phyloP scores from a whole-genome alignment of 2,113 vertebrate species.

The Propithecus coquereli region DNA sequence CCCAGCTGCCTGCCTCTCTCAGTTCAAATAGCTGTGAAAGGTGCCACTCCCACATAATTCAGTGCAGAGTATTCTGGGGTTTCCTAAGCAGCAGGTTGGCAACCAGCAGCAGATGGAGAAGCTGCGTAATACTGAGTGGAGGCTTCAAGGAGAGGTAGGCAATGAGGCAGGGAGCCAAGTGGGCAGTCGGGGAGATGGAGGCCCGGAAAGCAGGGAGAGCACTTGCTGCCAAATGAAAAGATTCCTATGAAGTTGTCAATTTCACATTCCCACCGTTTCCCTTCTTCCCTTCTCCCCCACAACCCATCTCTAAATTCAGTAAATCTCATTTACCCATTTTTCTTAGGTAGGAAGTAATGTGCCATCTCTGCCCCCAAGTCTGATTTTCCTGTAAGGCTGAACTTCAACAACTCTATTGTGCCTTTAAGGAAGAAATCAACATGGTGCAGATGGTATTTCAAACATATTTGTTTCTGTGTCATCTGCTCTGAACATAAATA shows the following conservation, averaged over 20 bases:
- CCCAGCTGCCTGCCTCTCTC: conserved; percentile 59
- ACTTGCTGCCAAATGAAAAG: not conserved
- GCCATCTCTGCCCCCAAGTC: not conserved
- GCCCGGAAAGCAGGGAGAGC: not conserved
- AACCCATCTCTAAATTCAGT: not conserved
- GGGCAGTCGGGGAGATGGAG: not conserved
- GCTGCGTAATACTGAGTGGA: not conserved
- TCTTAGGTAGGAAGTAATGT: not conserved
- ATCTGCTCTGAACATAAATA: conserved; percentile 74
- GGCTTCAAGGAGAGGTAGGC: conserved; percentile 41
- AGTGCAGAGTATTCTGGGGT: conserved; percentile 20
- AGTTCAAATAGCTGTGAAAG: conserved; percentile 44
- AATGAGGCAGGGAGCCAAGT: not conserved
- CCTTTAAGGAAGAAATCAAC: conserved; percentile 53
- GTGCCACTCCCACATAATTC: conserved; percentile 63
- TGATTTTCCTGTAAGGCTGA: conserved; percentile 14
- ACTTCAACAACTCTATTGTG: not conserved
- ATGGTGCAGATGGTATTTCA: conserved; percentile 60
- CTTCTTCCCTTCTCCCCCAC: not conserved
- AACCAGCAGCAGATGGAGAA: conserved; percentile 61
- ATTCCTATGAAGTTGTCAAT: not conserved
- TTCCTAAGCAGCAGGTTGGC: conserved; percentile 63
- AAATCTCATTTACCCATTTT: not conserved
- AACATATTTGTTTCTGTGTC: conserved; percentile 70
- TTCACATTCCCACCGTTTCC: not conserved